phyloP scores from a whole-genome alignment of 1,140 invertebrate genomes.

The Drosophila willistoni region DNA sequence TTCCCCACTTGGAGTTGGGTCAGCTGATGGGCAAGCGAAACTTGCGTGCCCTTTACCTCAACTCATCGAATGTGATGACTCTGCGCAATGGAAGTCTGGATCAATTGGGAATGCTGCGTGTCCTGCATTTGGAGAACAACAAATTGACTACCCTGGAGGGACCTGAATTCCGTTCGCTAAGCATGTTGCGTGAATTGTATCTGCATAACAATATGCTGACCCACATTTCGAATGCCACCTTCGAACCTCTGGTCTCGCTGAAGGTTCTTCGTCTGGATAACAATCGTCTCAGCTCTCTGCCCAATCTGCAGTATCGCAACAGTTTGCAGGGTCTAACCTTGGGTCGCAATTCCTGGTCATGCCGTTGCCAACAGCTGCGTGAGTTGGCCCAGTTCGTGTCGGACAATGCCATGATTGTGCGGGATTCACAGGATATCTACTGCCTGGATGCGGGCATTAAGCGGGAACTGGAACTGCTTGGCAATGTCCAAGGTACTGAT shows the following conservation, averaged over 20 bases:
- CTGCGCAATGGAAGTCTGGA: conserved; percentile 95
- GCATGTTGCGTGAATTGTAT: conserved; percentile 91
- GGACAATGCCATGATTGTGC: conserved; percentile 91
- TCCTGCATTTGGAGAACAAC: conserved; percentile 94
- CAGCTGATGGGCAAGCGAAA: conserved; percentile 94
- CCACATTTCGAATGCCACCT: conserved; percentile 91
- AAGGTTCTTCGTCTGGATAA: conserved; percentile 92
- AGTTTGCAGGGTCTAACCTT: conserved; percentile 89
- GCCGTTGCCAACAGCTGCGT: conserved; percentile 94
- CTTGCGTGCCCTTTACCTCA: conserved; percentile 91
- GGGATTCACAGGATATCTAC: conserved; percentile 90
- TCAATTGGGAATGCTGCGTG: conserved; percentile 89
- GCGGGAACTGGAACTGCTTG: conserved; percentile 88
- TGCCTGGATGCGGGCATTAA: conserved; percentile 91
- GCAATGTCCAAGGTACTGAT: conserved; percentile 83
- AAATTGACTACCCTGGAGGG: conserved; percentile 89
- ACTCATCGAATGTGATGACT: conserved; percentile 90
- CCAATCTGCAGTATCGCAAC: conserved; percentile 66
- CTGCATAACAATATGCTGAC: conserved; percentile 92
- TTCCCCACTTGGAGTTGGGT: conserved; percentile 90
- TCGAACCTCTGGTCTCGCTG: conserved; percentile 89
- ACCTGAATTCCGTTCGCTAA: conserved; percentile 92
- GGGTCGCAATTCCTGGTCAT: conserved; percentile 93
- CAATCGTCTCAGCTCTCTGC: conserved; percentile 89
- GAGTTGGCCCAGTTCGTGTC: conserved; percentile 92